Evolutionary conservation across 2,888 invertebrate species (phyloP).

Genomic region (Heliconius sara): DNA sequence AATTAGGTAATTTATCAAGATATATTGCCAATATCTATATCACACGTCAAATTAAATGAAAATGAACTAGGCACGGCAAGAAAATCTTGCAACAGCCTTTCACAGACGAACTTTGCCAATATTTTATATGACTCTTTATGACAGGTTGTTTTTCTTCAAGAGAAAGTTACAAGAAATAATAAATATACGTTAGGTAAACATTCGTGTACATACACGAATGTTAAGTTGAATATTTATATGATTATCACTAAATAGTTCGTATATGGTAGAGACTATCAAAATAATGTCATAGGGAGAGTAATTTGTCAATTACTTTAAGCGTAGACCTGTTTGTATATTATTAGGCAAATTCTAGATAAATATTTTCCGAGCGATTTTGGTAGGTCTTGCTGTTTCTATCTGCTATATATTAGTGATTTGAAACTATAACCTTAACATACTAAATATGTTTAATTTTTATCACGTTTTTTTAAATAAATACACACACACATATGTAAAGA

Average conservation of each 20-base stretch:
- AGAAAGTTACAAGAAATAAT: conserved; percentile 7
- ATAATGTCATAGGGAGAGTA: not conserved
- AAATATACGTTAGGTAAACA: conserved; percentile 22
- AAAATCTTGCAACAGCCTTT: conserved; percentile 14
- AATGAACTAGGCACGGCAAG: conserved; percentile 2
- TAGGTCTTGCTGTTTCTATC: no score
- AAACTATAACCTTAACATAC: no score
- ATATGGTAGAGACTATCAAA: not conserved
- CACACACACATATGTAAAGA: no score
- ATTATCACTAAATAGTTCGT: not conserved
- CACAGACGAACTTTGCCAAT: conserved; percentile 17
- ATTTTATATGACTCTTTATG: conserved; percentile 29
- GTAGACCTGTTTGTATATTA: not conserved
- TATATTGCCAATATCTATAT: conserved; percentile 10
- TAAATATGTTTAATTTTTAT: no score
- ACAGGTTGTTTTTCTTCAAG: conserved; percentile 20
- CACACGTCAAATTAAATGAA: conserved; percentile 20
- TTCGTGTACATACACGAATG: no score
- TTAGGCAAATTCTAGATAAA: not conserved
- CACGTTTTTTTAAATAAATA: no score
- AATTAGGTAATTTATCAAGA: conserved; percentile 13
- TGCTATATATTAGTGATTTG: no score
- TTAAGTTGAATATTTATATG: conserved; percentile 5
- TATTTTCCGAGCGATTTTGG: not conserved
- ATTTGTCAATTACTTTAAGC: not conserved